A percentile compares a stretch with the other conserved stretches of the same genome.
These are phyloP conservation scores for Neuroscelio doddi DNA, from an alignment of 2,888 invertebrate species.

Conservation along the genomic window DNA sequence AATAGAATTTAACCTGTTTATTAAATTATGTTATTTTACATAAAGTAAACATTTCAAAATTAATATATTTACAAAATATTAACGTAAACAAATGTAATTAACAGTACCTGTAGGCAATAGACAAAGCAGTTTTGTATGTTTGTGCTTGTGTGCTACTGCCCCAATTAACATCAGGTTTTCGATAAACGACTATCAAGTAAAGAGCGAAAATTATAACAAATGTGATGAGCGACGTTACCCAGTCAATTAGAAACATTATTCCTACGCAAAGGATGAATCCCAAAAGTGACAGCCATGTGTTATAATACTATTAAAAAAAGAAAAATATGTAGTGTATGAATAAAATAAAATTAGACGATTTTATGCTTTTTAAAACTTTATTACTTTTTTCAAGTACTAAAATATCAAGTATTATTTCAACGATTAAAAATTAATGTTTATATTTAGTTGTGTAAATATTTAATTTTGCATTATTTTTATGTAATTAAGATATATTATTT, in stretches of 20 bases:
- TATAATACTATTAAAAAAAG: conserved; percentile 83
- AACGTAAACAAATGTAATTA: background rate
- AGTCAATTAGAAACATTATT: conserved; percentile 96
- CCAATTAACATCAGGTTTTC: conserved; percentile 98
- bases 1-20: conserved; percentile 80
- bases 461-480: too few species aligned
- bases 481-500: too few species aligned
- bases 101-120: conserved; percentile 80
- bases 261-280: conserved; percentile 89
- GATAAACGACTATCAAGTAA: conserved; percentile 92
- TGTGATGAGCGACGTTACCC: conserved; percentile 93
- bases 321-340: too few species aligned
- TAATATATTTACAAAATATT: too few species aligned
- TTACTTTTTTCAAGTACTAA: too few species aligned
- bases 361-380: too few species aligned
- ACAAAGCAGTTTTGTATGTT: conserved; percentile 92
- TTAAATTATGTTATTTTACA: too few species aligned
- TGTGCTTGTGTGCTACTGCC: conserved; percentile 98
- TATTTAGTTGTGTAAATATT: too few species aligned
- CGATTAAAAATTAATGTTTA: too few species aligned
- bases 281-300: conserved; percentile 89
- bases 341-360: too few species aligned
- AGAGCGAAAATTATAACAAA: conserved; percentile 90
- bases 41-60: too few species aligned
- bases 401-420: too few species aligned